phyloP scores from a whole-genome alignment of 2,113 vertebrate genomes.

The Neolamprologus longior region DNA sequence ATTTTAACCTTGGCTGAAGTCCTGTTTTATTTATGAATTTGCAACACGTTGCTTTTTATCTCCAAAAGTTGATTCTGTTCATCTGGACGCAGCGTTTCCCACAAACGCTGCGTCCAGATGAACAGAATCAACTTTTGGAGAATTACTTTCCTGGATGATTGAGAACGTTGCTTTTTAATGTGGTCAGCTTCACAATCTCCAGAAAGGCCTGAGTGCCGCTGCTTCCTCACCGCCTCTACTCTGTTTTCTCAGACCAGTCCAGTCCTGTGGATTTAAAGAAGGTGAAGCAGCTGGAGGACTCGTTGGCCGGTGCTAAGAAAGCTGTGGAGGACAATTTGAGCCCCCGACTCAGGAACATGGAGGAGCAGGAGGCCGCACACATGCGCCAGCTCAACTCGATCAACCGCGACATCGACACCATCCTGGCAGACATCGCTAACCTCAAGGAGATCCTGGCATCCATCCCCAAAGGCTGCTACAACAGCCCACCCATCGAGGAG shows the following conservation, averaged over 20 bases:
- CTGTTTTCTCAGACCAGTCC: slow-evolving; percentile 64
- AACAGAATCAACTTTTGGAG: not conserved
- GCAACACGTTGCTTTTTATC: not conserved
- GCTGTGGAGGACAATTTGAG: slow-evolving; percentile 63
- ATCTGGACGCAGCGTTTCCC: not conserved
- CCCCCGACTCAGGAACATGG: slow-evolving; percentile 67
- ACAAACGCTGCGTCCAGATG: not conserved
- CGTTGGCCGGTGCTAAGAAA: slow-evolving; percentile 36
- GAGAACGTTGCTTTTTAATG: not conserved
- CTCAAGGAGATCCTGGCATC: slow-evolving; percentile 76
- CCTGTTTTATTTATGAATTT: not conserved
- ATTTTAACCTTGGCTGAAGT: not conserved
- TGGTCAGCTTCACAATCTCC: not conserved
- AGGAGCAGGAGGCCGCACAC: slow-evolving; percentile 64
- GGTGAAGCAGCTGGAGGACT: slow-evolving; percentile 57
- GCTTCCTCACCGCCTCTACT: rapidly evolving
- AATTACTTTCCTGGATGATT: not conserved
- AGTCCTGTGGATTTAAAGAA: slow-evolving; percentile 62
- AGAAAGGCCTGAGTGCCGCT: rapidly evolving
- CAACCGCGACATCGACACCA: slow-evolving; percentile 72
- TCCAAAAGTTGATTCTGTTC: not conserved
- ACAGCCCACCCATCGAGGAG: slow-evolving; percentile 76
- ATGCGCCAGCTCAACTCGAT: slow-evolving; percentile 50
- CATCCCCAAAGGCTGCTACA: slow-evolving; percentile 83
- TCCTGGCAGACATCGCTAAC: slow-evolving; percentile 82